Evolutionary conservation across 2,797 vertebrate genomes (phyloP), one percentile per base, ranked within the genome.

Genomic region (Staurois parvus): DNA sequence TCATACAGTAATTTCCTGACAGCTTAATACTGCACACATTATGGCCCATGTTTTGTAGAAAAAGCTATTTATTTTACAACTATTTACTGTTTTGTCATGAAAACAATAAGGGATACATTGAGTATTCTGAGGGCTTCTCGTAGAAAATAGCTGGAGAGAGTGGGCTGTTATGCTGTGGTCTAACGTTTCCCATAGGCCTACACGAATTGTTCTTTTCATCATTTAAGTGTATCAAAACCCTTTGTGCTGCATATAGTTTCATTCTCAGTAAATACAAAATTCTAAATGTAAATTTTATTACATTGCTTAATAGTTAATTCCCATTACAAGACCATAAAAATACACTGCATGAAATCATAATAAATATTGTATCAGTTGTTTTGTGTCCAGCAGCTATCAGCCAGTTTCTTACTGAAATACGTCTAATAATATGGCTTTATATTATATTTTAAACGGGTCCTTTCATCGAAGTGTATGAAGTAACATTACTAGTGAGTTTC

Each of bases 361-460:
- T 64, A 64, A 79, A 45, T 40, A 79, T 42, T 24, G 59, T 13
- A 26, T 42, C 40, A 42, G 40, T 32, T 67, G 29, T 34, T 28
- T 34, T 45, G 76, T 79, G 62, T 37, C 62, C 26, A 79, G 30
- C 32, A 79, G 6, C 59, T 79, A 37, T 15, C 12, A 67, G n/a
- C 76, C 9, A 37, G 34, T 37, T 37, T 37, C 34, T 67, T 28
- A 45, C 62, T 79, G 29, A 37, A 42, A 67, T 30, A 29, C 76
- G 13, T 37, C 11, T 6, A 37, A 1, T 37, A 10, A 37, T 7
- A 37, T 10, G 37, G 37, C 1, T 37, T 37, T 37, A 37, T 10
- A 37, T 37, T 37, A 10, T 37, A 37, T 37, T 10, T 0, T 37
- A 37, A 10, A 37, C 37, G 9, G 9, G 8, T 37, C 8, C 37